phyloP scores from a whole-genome alignment of 2,888 invertebrate genomes.

The Criorhina ranunculi region DNA sequence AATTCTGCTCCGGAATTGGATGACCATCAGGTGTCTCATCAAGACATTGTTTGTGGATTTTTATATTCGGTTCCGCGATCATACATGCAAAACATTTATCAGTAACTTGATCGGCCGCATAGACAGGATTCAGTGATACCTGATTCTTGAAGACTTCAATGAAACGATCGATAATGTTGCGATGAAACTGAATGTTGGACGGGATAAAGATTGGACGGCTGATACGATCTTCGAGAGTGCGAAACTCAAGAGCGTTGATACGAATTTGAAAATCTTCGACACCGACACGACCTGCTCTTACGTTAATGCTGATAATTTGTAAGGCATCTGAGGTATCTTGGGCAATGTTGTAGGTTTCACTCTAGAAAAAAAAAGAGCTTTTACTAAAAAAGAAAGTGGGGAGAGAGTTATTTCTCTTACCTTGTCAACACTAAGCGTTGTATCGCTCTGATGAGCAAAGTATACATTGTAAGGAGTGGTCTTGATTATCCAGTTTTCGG shows the following conservation, averaged over 20 bases:
- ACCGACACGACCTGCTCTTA: conserved; percentile 87
- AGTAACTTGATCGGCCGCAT: conserved; percentile 88
- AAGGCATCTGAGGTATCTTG: conserved; percentile 89
- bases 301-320: conserved; percentile 93
- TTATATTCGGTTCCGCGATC: conserved; percentile 91
- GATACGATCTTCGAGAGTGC: conserved; percentile 90
- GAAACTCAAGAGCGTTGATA: conserved; percentile 91
- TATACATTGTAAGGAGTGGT: conserved; percentile 90
- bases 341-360: conserved; percentile 90
- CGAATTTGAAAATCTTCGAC: conserved; percentile 88
- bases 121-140: conserved; percentile 89
- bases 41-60: conserved; percentile 90
- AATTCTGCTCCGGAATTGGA: conserved; percentile 82
- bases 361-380: no score
- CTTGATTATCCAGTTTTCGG: conserved; percentile 95
- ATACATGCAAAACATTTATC: conserved; percentile 96
- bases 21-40: conserved; percentile 84
- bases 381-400: no score
- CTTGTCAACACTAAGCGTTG: conserved; percentile 90
- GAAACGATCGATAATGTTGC: conserved; percentile 93
- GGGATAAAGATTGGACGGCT: conserved; percentile 89
- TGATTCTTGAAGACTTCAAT: conserved; percentile 92
- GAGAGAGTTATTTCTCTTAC: conserved; percentile 80
- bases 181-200: conserved; percentile 90
- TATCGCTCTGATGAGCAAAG: conserved; percentile 92